Base-by-base conservation (phyloP, 2,888 invertebrate genomes). In the Drosophila anomalata region DNA sequence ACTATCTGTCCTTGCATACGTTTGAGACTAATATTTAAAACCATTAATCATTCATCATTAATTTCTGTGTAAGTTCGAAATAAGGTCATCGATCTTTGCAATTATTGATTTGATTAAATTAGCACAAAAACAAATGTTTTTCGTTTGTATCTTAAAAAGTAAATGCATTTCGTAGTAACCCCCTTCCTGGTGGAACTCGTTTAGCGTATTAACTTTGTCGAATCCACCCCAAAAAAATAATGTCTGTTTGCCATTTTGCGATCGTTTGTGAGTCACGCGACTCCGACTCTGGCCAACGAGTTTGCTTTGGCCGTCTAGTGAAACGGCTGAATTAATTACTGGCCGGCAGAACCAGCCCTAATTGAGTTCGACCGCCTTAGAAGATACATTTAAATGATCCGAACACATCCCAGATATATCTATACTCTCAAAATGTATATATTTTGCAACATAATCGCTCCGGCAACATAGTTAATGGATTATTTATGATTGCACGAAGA, bases 261-360 rank as follows among this genome's bases (percentile, higher is more conserved):
- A 33, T 42, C 31, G 22, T 33, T 36, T 31, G 50, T 70, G 69
- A 70, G 69, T 70, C 69, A 70, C 51, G 62, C 62, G 62, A 53
- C 63, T 46, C 36, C 44, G 44, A 36, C 50, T 59, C 60, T 50
- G 72, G 55, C 72, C 71, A 69, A 51, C 60, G 53, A 53, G 63
- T 65, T 44, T 22, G 66, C 46, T 65, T 65, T 65, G 63, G 47
- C 62, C 63, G 33, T 29, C 9, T 29, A 54, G 66, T 20, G 67
- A 68, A 44, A 69, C 72, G 61, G 61, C 72, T 61, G 73, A 70
- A 70, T 70, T 70, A 70, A 70, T 70, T 70, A 62, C 54, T 72
- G 62, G 62, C 26, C 72, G 46, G 62, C 48, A 68, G 33, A 70
- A 59, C 60, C 53, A 53, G 68, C 71, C 68, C 68, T 68, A 68